Evolutionary conservation across 1,140 invertebrate genomes (phyloP).

Genomic region (Gerris buenoi): DNA sequence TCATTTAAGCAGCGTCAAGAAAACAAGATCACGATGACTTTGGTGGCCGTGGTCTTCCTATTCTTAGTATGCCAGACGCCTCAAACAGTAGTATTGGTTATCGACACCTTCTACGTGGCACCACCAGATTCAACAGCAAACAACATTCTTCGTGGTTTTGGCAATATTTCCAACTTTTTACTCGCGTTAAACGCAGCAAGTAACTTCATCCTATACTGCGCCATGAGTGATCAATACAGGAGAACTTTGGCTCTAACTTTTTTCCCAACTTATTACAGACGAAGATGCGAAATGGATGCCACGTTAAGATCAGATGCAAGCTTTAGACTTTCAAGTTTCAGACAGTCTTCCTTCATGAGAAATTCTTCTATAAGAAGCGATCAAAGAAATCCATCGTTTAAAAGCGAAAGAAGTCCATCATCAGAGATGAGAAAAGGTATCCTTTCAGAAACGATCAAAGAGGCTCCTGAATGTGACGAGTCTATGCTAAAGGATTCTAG

Average conservation of each 20-base stretch:
- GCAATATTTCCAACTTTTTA: conserved; percentile 58
- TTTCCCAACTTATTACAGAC: conserved; percentile 31
- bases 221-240: conserved; percentile 58
- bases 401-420: neutral
- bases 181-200: conserved; percentile 50
- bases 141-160: conserved; percentile 36
- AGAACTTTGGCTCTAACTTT: conserved; percentile 50
- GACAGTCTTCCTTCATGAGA: neutral
- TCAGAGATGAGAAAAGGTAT: neutral
- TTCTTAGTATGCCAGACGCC: conserved; percentile 59
- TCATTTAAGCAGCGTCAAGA: conserved; percentile 34
- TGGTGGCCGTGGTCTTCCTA: conserved; percentile 57
- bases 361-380: neutral
- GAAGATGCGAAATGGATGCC: conserved; percentile 9
- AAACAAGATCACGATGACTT: conserved; percentile 56
- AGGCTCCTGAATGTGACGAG: neutral
- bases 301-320: conserved; percentile 18
- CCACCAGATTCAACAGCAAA: conserved; percentile 21
- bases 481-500: neutral
- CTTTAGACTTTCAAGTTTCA: conserved; percentile 9
- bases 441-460: neutral
- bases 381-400: neutral
- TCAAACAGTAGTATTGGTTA: conserved; percentile 40
- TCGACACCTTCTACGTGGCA: conserved; percentile 33
- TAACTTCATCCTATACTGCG: conserved; percentile 65